These are phyloP conservation scores for Drosophila tanythrix DNA, from an alignment of 2,888 invertebrate genomes.

Conservation along the genomic window DNA sequence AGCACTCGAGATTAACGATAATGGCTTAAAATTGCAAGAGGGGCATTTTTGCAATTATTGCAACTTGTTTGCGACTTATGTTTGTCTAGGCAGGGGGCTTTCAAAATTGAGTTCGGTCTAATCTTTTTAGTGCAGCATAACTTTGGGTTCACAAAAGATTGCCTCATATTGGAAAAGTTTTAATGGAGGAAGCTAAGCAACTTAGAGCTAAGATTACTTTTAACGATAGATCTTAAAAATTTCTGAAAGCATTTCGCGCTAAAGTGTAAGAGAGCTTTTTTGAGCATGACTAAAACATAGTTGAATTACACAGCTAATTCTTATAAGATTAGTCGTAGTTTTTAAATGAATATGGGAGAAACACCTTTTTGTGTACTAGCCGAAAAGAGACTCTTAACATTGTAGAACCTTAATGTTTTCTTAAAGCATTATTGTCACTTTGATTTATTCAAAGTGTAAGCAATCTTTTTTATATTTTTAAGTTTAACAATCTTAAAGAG, in stretches of 20 bases:
- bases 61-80: conserved; percentile 23
- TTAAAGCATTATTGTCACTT: not conserved
- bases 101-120: not conserved
- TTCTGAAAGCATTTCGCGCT: not conserved
- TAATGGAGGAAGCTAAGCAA: conserved; percentile 7
- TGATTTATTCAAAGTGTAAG: not conserved
- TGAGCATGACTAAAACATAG: too few species aligned
- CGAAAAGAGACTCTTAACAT: not conserved
- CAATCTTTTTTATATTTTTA: too few species aligned
- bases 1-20: conserved; percentile 43
- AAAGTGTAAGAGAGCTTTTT: too few species aligned
- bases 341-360: not conserved
- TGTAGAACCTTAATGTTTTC: not conserved
- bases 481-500: not conserved
- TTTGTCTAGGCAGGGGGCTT: conserved; percentile 1
- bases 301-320: not conserved
- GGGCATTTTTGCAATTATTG: not conserved
- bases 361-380: too few species aligned
- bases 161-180: conserved; percentile 14
- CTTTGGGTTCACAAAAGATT: conserved; percentile 19
- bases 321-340: not conserved
- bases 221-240: not conserved
- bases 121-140: conserved; percentile 18
- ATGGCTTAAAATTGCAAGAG: conserved; percentile 35
- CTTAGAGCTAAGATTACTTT: conserved; percentile 7